Percentiles rank a stretch among this genome's conserved stretches.
phyloP scores from a whole-genome alignment of 2,797 vertebrate genomes.

The Lates japonicus region DNA sequence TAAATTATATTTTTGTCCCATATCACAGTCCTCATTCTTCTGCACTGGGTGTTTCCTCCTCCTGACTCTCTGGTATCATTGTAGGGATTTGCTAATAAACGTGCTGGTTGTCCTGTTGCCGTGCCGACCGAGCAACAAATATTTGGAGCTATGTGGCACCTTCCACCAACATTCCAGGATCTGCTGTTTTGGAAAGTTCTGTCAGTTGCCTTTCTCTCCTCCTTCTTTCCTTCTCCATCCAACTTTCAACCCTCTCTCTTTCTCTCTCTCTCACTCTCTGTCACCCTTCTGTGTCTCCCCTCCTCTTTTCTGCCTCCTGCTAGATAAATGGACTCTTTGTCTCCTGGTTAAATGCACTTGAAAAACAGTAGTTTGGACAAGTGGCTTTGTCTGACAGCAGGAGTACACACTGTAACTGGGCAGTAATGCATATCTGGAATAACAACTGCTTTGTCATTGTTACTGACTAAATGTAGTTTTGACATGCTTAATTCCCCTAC shows the following conservation, averaged over 20 bases:
- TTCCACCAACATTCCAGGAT: conserved; percentile 90
- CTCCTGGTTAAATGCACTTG: conserved; percentile 81
- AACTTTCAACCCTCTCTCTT: conserved; percentile 22
- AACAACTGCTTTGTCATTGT: conserved; percentile 40
- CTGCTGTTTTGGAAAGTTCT: conserved; percentile 92
- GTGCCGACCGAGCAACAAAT: conserved; percentile 93
- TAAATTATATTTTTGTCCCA: conserved; percentile 12
- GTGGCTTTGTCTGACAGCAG: conserved; percentile 62
- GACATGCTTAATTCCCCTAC: neutral
- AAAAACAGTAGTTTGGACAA: conserved; percentile 75
- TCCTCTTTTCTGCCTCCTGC: conserved; percentile 45
- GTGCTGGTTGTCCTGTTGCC: conserved; percentile 86
- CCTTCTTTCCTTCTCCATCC: conserved; percentile 29
- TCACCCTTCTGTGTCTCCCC: conserved; percentile 51
- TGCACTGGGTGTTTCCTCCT: conserved; percentile 30
- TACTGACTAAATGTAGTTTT: conserved; percentile 10
- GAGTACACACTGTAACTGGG: conserved; percentile 41
- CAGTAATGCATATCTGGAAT: conserved; percentile 38
- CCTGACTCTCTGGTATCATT: conserved; percentile 61
- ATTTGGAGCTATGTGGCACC: conserved; percentile 93
- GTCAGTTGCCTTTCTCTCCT: conserved; percentile 60
- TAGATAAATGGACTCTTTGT: conserved; percentile 85
- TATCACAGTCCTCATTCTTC: conserved; percentile 16
- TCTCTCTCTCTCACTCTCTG: conserved; percentile 11
- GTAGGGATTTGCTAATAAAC: conserved; percentile 85